Evolutionary conservation across 1,140 invertebrate species (phyloP), one percentile per base, ranked within the genome.

Genomic region (Drosophila eugracilis): DNA sequence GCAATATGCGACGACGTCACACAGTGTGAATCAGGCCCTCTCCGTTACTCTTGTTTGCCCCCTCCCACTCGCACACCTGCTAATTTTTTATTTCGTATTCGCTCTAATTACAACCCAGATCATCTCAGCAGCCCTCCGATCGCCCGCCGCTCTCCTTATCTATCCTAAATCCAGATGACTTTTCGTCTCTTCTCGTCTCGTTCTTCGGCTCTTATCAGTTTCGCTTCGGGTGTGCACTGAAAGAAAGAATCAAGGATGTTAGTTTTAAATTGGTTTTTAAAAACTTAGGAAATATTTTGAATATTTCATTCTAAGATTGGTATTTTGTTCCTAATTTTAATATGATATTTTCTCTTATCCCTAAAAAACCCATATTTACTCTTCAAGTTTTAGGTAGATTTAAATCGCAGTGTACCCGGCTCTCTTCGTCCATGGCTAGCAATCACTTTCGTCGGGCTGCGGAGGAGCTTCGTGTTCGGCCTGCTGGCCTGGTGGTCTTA

Each of bases 101-200:
- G 63, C 79, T 83, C 79, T 84, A 83, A 83, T 83, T 83, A 67
- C 59, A 67, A 67, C 45, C 34, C 45, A 67, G 63, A 67, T 67
- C 45, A 67, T 65, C 63, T 67, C 48, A 5, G 15, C 24, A 53
- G 58, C 30, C 24, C 48, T 42, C 47, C 71, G 36, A n/a, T 47
- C 36, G n/a, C 55, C 42, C 42, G 34, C n/a, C 26, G 15, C 26
- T 1, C 10, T 9, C 26, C 52, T 70, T 67, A 41, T 67, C 42
- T 36, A 30, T 4, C n/a, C 34, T 2, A 62, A 65, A 65, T 65
- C 60, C 55, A 17, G 12, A 28, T 39, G 39, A 26, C 34, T 58
- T 65, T 39, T 17, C 22, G 12, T 39, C 54, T 54, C 12, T n/a
- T n/a, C n/a, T n/a, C n/a, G n/a, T n/a, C n/a, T n/a, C n/a, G n/a